phyloP scores from a whole-genome alignment of 2,113 vertebrate genomes.

The Tragelaphus strepsiceros region DNA sequence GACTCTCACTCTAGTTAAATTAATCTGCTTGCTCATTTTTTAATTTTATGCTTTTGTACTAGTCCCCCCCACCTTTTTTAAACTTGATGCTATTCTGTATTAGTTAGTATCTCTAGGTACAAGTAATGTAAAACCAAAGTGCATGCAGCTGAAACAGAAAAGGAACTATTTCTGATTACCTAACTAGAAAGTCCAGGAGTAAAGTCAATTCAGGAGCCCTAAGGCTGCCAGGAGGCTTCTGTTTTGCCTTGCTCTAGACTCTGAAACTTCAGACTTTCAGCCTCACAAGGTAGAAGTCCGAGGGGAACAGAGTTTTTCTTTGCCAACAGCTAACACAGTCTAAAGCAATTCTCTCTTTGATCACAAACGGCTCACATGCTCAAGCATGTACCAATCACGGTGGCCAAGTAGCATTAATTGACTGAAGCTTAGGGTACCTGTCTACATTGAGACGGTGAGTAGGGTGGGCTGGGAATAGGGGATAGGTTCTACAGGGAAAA shows the following conservation, averaged over 20 bases:
- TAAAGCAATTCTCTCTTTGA: background rate
- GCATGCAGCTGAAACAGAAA: background rate
- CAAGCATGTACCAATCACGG: background rate
- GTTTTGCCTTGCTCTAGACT: background rate
- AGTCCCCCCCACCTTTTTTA: background rate
- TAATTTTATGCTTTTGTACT: slow-evolving; percentile 20
- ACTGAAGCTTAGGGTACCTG: background rate
- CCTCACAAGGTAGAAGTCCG: background rate
- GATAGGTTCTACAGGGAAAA: background rate
- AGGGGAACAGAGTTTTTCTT: background rate
- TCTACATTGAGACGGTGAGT: background rate
- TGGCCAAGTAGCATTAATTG: background rate
- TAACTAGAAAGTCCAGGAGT: background rate
- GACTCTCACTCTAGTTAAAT: slow-evolving; percentile 38
- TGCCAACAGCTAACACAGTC: background rate
- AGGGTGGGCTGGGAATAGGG: background rate
- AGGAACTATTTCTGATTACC: background rate
- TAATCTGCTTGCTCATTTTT: slow-evolving; percentile 43
- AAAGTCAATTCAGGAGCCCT: background rate
- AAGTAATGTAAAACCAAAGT: background rate
- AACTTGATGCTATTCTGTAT: background rate
- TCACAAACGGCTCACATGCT: background rate
- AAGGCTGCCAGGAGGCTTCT: background rate
- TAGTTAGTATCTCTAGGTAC: background rate
- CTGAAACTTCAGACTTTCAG: background rate